These are phyloP conservation scores for Tubiluchus corallicola DNA, from an alignment of 2,888 invertebrate genomes.

Conservation along the genomic window DNA sequence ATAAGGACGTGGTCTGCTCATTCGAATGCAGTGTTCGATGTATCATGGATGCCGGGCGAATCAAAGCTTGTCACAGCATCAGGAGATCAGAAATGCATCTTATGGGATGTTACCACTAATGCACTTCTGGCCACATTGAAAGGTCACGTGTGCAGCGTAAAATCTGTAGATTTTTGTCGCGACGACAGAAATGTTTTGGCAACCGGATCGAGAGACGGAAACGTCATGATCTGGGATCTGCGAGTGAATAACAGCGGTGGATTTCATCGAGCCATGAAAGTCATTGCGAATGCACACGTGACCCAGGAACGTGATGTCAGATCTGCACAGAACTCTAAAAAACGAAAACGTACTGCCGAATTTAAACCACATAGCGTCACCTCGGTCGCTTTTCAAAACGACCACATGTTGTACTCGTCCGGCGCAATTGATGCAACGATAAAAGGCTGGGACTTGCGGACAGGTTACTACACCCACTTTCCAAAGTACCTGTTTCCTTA, in stretches of 20 bases:
- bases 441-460: slow-evolving; percentile 70
- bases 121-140: slow-evolving; percentile 35
- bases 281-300: slow-evolving; percentile 46
- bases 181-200: slow-evolving; percentile 54
- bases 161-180: slow-evolving; percentile 54
- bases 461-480: slow-evolving; percentile 47
- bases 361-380: slow-evolving; percentile 40
- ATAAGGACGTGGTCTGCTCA: slow-evolving; percentile 33
- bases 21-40: slow-evolving; percentile 70
- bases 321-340: background rate
- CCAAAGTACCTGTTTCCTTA: slow-evolving; percentile 54
- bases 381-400: slow-evolving; percentile 61
- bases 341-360: slow-evolving; percentile 13
- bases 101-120: slow-evolving; percentile 47
- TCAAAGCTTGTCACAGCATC: slow-evolving; percentile 61
- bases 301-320: background rate
- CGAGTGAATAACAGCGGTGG: slow-evolving; percentile 27
- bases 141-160: slow-evolving; percentile 60
- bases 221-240: slow-evolving; percentile 66
- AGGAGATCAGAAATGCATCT: slow-evolving; percentile 57
- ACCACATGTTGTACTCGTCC: slow-evolving; percentile 55
- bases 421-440: slow-evolving; percentile 69
- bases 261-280: slow-evolving; percentile 41
- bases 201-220: slow-evolving; percentile 70
- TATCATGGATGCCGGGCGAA: slow-evolving; percentile 61